Evolutionary conservation across 2,888 invertebrate species (phyloP).

Genomic region (Heteromurus nitidus): DNA sequence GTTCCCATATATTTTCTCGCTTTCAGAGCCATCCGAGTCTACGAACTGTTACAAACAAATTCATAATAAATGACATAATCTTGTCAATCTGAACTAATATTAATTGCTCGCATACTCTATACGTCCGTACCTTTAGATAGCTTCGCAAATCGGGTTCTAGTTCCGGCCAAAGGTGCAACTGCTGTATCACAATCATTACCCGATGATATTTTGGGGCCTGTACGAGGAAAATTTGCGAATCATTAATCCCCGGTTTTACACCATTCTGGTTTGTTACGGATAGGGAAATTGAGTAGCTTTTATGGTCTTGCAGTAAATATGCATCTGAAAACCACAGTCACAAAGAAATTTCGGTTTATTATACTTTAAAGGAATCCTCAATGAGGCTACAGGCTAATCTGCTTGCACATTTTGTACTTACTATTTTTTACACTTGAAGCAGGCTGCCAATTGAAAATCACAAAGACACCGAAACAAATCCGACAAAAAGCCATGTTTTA

Average conservation of each 20-base stretch:
- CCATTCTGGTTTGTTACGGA: slow-evolving; percentile 52
- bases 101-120: neutral
- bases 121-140: slow-evolving; percentile 34
- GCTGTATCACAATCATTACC: slow-evolving; percentile 51
- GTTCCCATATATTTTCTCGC: slow-evolving; percentile 39
- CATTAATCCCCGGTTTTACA: slow-evolving; percentile 31
- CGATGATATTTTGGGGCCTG: slow-evolving; percentile 51
- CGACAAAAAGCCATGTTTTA: neutral
- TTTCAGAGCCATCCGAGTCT: slow-evolving; percentile 36
- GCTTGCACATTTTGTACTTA: slow-evolving; percentile 7
- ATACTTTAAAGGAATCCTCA: neutral
- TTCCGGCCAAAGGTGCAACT: slow-evolving; percentile 42
- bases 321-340: slow-evolving; percentile 27
- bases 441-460: neutral
- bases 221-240: slow-evolving; percentile 41
- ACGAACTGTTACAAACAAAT: slow-evolving; percentile 12
- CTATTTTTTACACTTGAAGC: slow-evolving; percentile 27
- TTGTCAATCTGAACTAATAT: neutral
- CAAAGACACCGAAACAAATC: neutral
- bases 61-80: neutral
- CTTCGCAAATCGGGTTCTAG: slow-evolving; percentile 32
- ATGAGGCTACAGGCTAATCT: neutral
- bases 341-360: neutral
- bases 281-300: slow-evolving; percentile 23
- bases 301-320: slow-evolving; percentile 40